Evolutionary conservation across 1,140 invertebrate species (phyloP).

Genomic region (Aphelinus atriplicis): DNA sequence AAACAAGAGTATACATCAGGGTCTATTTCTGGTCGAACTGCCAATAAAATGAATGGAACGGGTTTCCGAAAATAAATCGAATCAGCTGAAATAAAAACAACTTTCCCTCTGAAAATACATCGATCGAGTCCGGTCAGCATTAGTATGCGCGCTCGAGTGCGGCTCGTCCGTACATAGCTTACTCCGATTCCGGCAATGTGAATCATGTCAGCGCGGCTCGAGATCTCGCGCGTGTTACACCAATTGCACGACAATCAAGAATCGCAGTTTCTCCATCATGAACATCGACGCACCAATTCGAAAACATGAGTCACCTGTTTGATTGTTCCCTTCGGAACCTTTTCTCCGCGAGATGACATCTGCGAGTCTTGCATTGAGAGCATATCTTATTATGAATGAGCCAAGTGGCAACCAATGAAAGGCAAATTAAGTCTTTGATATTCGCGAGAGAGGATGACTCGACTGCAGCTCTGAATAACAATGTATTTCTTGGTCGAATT

Average conservation of each 20-base stretch:
- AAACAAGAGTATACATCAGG: too few species aligned
- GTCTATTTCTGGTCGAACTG: too few species aligned
- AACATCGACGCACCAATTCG: neutral
- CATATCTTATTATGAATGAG: too few species aligned
- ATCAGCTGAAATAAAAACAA: too few species aligned
- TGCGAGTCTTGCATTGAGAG: neutral
- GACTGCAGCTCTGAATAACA: too few species aligned
- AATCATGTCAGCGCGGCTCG: constrained; percentile 3
- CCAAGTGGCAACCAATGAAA: too few species aligned
- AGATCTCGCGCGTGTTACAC: neutral
- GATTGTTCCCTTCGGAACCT: neutral
- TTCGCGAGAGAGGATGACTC: neutral
- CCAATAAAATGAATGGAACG: too few species aligned
- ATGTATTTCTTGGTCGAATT: too few species aligned
- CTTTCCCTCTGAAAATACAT: too few species aligned
- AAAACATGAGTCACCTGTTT: constrained; percentile 16
- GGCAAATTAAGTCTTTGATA: neutral
- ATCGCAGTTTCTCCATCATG: neutral
- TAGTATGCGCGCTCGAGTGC: too few species aligned
- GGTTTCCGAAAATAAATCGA: too few species aligned
- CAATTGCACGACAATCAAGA: constrained; percentile 4
- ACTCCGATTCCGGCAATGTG: constrained; percentile 15
- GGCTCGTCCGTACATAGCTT: neutral
- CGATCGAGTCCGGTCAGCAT: too few species aligned
- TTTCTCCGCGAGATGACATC: neutral